Evolutionary conservation across 2,113 vertebrate genomes (phyloP).

Genomic region (Chiloscyllium plagiosum): DNA sequence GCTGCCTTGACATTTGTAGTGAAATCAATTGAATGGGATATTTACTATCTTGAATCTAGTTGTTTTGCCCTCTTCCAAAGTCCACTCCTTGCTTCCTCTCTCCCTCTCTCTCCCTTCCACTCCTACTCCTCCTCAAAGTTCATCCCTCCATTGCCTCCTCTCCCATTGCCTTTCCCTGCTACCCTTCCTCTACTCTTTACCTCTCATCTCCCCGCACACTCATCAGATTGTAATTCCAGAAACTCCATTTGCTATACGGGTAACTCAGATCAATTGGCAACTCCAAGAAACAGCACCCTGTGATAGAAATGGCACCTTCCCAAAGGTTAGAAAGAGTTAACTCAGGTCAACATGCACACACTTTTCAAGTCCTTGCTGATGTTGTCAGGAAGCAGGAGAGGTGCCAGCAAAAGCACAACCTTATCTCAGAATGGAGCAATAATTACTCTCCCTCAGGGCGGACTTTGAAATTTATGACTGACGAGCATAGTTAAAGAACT

Average conservation of each 20-base stretch:
- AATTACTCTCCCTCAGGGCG: constrained; percentile 30
- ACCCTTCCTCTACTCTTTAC: neutral
- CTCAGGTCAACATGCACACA: neutral
- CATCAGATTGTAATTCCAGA: neutral
- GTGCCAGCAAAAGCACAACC: constrained; percentile 12
- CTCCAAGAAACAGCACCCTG: neutral
- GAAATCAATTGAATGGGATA: neutral
- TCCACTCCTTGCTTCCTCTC: neutral
- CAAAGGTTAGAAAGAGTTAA: neutral
- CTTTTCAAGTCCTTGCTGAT: neutral
- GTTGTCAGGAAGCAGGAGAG: neutral
- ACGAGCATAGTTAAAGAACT: constrained; percentile 27
- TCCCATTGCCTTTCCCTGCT: neutral
- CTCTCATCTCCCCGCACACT: neutral
- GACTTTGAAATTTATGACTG: constrained; percentile 34
- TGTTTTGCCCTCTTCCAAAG: neutral
- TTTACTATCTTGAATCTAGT: neutral
- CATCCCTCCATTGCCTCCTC: neutral
- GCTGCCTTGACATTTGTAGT: neutral
- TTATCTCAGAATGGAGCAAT: constrained; percentile 22
- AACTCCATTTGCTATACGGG: neutral
- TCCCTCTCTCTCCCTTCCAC: neutral
- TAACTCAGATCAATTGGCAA: neutral
- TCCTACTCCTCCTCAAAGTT: neutral
- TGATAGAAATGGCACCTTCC: neutral